Conservation (phyloP, 2,113 vertebrate species). For the Austrofundulus limnaeus region DNA sequence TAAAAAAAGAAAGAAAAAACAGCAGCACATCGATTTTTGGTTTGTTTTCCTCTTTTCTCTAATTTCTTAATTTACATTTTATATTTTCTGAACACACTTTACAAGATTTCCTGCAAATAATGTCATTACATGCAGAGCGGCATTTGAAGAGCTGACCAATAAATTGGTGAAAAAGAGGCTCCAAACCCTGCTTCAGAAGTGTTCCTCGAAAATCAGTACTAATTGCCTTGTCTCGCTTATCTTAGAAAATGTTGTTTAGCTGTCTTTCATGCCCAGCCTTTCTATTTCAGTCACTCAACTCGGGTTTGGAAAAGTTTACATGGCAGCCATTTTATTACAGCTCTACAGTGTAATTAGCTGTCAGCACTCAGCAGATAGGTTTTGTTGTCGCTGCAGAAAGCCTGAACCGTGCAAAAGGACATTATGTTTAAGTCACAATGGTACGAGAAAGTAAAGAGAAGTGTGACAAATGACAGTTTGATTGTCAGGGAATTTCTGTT, state of each 20-base stretch:
- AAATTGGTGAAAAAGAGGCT: not conserved
- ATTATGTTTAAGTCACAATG: slow-evolving; percentile 28
- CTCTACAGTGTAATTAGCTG: slow-evolving; percentile 63
- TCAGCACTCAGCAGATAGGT: slow-evolving; percentile 40
- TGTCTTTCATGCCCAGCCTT: slow-evolving; percentile 52
- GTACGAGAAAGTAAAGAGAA: slow-evolving; percentile 17
- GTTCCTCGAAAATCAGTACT: slow-evolving; percentile 21
- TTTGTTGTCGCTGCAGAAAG: slow-evolving; percentile 36
- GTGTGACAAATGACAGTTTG: slow-evolving; percentile 7
- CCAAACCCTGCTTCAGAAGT: not conserved
- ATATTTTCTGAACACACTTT: not conserved
- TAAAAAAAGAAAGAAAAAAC: too few species aligned
- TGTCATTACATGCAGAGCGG: not conserved
- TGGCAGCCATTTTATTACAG: slow-evolving; percentile 52
- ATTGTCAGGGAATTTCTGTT: not conserved
- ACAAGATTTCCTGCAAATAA: not conserved
- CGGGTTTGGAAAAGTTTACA: slow-evolving; percentile 48
- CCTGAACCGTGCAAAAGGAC: slow-evolving; percentile 9
- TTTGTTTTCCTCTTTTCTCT: not conserved
- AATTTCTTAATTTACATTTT: not conserved
- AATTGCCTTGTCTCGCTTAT: slow-evolving; percentile 45
- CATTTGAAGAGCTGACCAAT: not conserved
- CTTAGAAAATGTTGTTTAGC: slow-evolving; percentile 46
- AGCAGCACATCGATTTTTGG: not conserved
- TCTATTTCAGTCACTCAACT: slow-evolving; percentile 34